Conservation (phyloP, 1,140 invertebrate genomes). For the Tetranychus urticae region DNA sequence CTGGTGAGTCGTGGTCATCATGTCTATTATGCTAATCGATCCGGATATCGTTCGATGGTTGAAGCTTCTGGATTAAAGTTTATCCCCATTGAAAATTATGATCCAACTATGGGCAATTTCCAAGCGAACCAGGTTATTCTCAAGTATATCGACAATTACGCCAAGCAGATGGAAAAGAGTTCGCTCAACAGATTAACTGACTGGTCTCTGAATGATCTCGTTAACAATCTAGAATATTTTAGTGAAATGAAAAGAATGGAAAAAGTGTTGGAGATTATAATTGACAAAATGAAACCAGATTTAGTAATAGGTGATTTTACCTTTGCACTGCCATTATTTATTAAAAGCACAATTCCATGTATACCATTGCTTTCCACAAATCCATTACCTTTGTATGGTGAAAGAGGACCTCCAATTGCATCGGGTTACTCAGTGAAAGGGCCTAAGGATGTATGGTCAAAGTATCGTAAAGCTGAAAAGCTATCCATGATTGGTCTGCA, state of each 20-base stretch:
- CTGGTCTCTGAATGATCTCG: background rate
- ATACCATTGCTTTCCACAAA: background rate
- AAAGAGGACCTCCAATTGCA: background rate
- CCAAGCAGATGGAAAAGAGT: background rate
- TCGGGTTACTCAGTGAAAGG: background rate
- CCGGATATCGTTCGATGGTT: background rate
- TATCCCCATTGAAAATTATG: background rate
- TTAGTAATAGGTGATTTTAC: background rate
- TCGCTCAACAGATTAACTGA: background rate
- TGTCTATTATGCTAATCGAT: conserved; percentile 2
- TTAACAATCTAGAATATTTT: background rate
- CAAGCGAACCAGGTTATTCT: background rate
- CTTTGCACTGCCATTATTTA: background rate
- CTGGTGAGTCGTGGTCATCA: conserved; percentile 4
- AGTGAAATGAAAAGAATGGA: background rate
- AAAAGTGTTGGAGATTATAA: background rate
- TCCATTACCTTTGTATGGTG: background rate
- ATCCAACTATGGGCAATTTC: background rate
- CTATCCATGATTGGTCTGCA: background rate
- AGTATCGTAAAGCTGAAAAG: background rate
- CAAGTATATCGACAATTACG: background rate
- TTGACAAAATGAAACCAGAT: background rate
- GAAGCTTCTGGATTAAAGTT: background rate
- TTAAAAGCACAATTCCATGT: background rate
- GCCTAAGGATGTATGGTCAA: background rate